Conservation (phyloP, 2,888 invertebrate species). For the Argyresthia albistria region DNA sequence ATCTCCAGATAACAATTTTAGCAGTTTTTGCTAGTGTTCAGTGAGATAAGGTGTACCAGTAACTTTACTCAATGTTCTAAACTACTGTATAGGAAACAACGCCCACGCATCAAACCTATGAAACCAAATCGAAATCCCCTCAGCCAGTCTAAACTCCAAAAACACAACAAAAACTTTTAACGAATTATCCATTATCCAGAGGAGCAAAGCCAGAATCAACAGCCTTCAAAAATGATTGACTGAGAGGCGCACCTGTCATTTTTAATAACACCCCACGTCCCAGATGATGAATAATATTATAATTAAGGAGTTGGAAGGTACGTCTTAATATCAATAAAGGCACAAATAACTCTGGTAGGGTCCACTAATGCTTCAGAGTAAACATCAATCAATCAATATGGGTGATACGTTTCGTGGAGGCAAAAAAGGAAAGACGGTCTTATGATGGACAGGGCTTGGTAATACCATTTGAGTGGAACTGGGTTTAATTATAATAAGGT, state of each 20-base stretch:
- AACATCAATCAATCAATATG: slow-evolving; percentile 63
- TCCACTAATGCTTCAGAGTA: slow-evolving; percentile 48
- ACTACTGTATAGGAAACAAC: too few relatives aligned
- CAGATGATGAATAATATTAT: slow-evolving; percentile 43
- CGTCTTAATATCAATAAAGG: slow-evolving; percentile 58
- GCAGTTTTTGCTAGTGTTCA: too few relatives aligned
- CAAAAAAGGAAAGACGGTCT: slow-evolving; percentile 27
- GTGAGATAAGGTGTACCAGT: too few relatives aligned
- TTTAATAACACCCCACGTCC: slow-evolving; percentile 6
- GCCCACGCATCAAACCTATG: too few relatives aligned
- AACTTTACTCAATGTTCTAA: too few relatives aligned
- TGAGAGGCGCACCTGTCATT: slow-evolving; percentile 1
- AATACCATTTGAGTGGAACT: too few relatives aligned
- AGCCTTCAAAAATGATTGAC: slow-evolving; percentile 2
- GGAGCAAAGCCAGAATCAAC: neutral
- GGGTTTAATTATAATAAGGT: too few relatives aligned
- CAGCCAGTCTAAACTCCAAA: neutral
- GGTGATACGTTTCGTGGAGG: slow-evolving; percentile 28
- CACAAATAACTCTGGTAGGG: slow-evolving; percentile 39
- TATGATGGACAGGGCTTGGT: too few relatives aligned
- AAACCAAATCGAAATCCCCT: neutral
- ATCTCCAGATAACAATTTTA: too few relatives aligned
- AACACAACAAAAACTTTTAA: neutral
- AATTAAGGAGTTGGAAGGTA: slow-evolving; percentile 26
- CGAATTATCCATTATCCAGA: too few relatives aligned